Base-by-base conservation (phyloP, 2,797 vertebrate genomes). In the Mormyrus hasselquistii region DNA sequence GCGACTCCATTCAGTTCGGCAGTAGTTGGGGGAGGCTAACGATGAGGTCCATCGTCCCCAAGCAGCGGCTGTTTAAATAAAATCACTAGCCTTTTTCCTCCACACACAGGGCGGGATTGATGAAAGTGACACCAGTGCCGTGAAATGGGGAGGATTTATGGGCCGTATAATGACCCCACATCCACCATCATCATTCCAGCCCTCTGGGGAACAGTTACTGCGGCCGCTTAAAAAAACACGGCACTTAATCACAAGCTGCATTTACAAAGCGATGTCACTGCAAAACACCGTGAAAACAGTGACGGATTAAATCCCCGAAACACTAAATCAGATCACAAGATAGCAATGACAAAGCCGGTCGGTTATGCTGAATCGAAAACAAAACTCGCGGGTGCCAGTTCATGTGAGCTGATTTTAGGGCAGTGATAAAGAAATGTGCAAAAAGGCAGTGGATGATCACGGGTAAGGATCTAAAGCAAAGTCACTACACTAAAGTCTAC, bases 171-270 rank as follows among this genome's bases (percentile, higher is more conserved):
- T 91, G 89, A 93, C 91, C 92, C 92, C 88, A 92, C 90, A 91
- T 91, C 55, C 87, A 83, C 89, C 87, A 91, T 91, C 89, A 94
- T 93, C 91, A 92, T 85, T 93, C 90, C 91, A 88, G 50, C 62
- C 84, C 92, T 88, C 88, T 44, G 47, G 91, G 90, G 90, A 91
- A 84, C 85, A 88, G 83, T 91, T 91, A 79, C 47, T 84, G 7
- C 38, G 84, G 86, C 52, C 89, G 90, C 88, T 90, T 88, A 90
- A 87, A 90, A 89, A 90, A 90, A 59, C 55, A 88, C 90, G 87
- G 87, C 52, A 88, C 84, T 92, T 89, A 90, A 88, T 86, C 88
- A 87, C 49, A 52, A 49, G 44, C 89, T 89, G 90, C 89, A 89
- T 73, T 90, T 88, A 91, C 86, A 90, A 52, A 91, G 62, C 85